Evolutionary conservation across 2,888 invertebrate genomes (phyloP), one percentile per base, ranked within the genome.

Genomic region (Melitaea athalia): DNA sequence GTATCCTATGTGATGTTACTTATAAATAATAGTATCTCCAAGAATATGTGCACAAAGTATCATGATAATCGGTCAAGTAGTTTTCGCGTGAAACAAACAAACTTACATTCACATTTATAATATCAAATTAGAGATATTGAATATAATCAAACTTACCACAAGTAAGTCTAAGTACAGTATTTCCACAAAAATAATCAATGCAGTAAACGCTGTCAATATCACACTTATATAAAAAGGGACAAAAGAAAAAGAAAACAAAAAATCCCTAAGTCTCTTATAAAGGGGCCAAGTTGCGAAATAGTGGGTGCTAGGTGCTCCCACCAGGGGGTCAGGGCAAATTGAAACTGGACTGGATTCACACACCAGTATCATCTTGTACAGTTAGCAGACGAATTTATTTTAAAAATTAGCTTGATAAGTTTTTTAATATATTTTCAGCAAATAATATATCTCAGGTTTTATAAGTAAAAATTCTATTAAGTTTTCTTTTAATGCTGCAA

Each of bases 281-380:
- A 77, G 75, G 73, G 72, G 72, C 73, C 73, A 76, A 77, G 78
- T 76, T 76, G 75, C 72, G 75, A 75, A 74, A 76, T 76, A 76
- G 75, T 72, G 71, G 73, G 72, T 72, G 67, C 69, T 53, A 63
- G 66, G 67, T 74, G 73, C 75, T 72, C 75, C 72, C 74, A 72
- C 71, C 70, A 74, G 78, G 74, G 78, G 75, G 78, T 72, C 75
- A 77, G 79, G 81, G 84, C 84, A 85, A 88, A 88, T 89, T 89
- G 89, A 88, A 88, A 88, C 84, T 82, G 81, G 83, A 81, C 84
- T 78, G 82, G 83, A 88, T 89, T 89, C 86, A 80, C 81, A 89
- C 85, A 78, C 88, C 76, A 82, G 85, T 86, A 88, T 88, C 89
- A 87, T 74, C 74, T 72, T 59, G 33, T 82, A 89, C 72, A 14